Evolutionary conservation across 2,888 invertebrate genomes (phyloP).

Genomic region (Blastobasis lacticolella): DNA sequence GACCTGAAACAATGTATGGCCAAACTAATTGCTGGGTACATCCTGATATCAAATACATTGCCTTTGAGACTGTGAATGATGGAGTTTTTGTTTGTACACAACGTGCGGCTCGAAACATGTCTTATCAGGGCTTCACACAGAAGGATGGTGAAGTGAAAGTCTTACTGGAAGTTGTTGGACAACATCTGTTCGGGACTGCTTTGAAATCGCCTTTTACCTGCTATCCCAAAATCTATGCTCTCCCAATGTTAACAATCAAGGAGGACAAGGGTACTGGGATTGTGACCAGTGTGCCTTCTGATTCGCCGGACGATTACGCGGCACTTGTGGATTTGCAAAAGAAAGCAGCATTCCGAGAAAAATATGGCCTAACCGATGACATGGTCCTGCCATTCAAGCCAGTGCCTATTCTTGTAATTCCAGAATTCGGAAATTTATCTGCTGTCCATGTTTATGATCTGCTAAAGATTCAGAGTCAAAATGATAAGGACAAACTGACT

Average conservation of each 20-base stretch:
- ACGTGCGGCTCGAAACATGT: conserved; percentile 95
- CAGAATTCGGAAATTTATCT: conserved; percentile 88
- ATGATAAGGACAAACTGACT: conserved; percentile 93
- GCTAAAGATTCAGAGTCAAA: conserved; percentile 97
- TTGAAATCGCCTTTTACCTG: conserved; percentile 89
- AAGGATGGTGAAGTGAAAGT: conserved; percentile 85
- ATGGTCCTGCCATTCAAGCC: conserved; percentile 78
- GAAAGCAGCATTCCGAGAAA: conserved; percentile 93
- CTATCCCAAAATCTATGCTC: conserved; percentile 89
- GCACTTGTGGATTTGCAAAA: conserved; percentile 96
- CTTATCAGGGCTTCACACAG: conserved; percentile 92
- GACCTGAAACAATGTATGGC: conserved; percentile 99
- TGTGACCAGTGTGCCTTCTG: conserved; percentile 98
- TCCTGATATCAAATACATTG: conserved; percentile 95
- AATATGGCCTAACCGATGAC: conserved; percentile 88
- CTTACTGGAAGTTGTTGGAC: conserved; percentile 80
- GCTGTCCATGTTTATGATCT: conserved; percentile 90
- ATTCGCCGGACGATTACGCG: conserved; percentile 98
- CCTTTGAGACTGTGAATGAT: conserved; percentile 80
- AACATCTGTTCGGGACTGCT: conserved; percentile 87
- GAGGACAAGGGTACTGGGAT: conserved; percentile 99
- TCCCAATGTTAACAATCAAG: conserved; percentile 98
- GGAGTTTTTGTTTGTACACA: conserved; percentile 92
- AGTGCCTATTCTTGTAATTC: conserved; percentile 93
- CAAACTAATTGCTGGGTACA: conserved; percentile 99